These are phyloP conservation scores for Circaetus cinerascens DNA, from an alignment of 2,113 vertebrate genomes.

Conservation along the genomic window DNA sequence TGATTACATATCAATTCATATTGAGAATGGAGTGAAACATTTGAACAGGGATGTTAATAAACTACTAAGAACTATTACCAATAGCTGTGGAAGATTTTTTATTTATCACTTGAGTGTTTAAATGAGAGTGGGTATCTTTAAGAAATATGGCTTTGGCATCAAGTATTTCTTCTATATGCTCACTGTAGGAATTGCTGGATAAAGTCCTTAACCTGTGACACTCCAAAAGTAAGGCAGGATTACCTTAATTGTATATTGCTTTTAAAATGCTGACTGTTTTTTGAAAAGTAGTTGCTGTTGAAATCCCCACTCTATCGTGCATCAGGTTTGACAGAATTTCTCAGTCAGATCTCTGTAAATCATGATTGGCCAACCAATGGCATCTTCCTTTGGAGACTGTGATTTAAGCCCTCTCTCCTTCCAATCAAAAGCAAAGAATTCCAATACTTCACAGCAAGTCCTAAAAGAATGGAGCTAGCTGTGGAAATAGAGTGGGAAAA, in stretches of 20 bases:
- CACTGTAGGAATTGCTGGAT: neutral
- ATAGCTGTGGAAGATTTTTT: neutral
- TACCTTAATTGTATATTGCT: neutral
- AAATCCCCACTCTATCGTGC: fast-evolving
- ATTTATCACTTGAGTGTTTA: neutral
- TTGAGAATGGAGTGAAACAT: neutral
- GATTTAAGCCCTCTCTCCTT: neutral
- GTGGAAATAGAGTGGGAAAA: neutral
- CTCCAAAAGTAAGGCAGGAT: neutral
- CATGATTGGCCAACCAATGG: neutral
- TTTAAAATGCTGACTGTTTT: neutral
- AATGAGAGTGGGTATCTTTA: neutral
- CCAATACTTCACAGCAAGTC: neutral
- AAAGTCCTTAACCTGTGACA: neutral
- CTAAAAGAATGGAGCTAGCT: neutral
- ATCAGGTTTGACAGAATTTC: neutral
- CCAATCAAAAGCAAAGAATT: neutral
- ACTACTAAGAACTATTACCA: neutral
- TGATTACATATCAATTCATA: neutral
- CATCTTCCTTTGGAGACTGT: neutral
- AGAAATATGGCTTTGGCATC: neutral
- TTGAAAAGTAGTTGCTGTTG: neutral
- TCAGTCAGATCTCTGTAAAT: neutral
- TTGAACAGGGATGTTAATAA: neutral
- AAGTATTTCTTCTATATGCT: neutral